Percentiles rank a stretch among this genome's conserved stretches.
phyloP scores from a whole-genome alignment of 1,140 invertebrate species.

The Achatina immaculata region DNA sequence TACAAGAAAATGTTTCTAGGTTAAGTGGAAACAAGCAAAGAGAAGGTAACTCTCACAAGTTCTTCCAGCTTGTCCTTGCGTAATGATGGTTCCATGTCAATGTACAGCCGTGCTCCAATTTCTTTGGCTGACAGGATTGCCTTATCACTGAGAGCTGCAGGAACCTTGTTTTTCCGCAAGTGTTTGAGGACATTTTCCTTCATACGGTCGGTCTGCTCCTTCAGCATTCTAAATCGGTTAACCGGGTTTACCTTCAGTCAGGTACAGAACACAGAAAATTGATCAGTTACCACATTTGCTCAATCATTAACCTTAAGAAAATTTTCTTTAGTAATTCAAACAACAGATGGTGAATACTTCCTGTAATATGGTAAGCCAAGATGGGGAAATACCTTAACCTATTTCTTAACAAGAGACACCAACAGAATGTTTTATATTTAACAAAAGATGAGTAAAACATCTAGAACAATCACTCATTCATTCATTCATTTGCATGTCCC shows the following conservation, averaged over 20 bases:
- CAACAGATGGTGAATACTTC: too few species aligned
- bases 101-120: not conserved
- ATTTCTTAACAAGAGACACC: too few species aligned
- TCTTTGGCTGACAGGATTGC: conserved; percentile 26
- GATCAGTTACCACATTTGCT: too few species aligned
- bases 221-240: not conserved
- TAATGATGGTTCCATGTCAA: conserved; percentile 7
- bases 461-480: too few species aligned
- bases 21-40: not conserved
- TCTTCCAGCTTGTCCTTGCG: conserved; percentile 18
- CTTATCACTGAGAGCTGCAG: conserved; percentile 21
- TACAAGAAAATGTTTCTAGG: not conserved
- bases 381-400: too few species aligned
- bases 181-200: conserved; percentile 37
- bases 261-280: not conserved
- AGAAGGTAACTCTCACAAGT: not conserved
- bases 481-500: too few species aligned
- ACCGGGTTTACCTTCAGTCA: not conserved
- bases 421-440: too few species aligned
- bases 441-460: too few species aligned
- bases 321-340: too few species aligned
- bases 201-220: conserved; percentile 36
- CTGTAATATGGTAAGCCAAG: too few species aligned
- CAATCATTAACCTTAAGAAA: too few species aligned
- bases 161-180: not conserved